A percentile compares a stretch with the other conserved stretches of the same genome.
These are phyloP conservation scores for Drosophila sordidapex DNA, from an alignment of 2,888 invertebrate species.

Conservation along the genomic window DNA sequence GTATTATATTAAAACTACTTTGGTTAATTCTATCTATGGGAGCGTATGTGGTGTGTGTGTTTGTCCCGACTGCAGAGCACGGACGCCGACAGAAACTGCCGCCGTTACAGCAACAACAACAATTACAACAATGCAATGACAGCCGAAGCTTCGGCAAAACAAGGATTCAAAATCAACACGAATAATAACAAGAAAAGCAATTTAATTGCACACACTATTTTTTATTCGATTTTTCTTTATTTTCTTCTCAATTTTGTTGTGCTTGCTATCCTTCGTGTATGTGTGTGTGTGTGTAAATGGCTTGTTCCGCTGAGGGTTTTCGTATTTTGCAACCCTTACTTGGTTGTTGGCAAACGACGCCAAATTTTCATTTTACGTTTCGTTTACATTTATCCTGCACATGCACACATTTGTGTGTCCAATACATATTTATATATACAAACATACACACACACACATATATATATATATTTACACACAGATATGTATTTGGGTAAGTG, in stretches of 20 bases:
- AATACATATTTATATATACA: not conserved
- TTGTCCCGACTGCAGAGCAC: constrained; percentile 42
- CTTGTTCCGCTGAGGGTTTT: constrained; percentile 20
- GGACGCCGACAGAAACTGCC: constrained; percentile 32
- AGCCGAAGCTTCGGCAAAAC: constrained; percentile 19
- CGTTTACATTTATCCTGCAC: constrained; percentile 33
- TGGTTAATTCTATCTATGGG: constrained; percentile 54
- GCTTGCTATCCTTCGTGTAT: constrained; percentile 52
- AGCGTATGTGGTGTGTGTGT: constrained; percentile 6
- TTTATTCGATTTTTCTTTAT: constrained; percentile 12
- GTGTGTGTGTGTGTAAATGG: constrained; percentile 29
- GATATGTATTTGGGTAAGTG: not conserved
- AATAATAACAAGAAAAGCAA: constrained; percentile 19
- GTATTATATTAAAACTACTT: constrained; percentile 65
- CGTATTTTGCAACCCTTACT: constrained; percentile 41
- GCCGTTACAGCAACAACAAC: constrained; percentile 18
- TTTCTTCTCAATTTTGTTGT: constrained; percentile 42
- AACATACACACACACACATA: too few relatives aligned
- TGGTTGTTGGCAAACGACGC: constrained; percentile 28
- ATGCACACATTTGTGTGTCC: not conserved
- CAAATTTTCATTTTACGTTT: constrained; percentile 10
- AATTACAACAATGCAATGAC: constrained; percentile 10
- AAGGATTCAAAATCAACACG: constrained; percentile 18
- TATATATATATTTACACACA: not conserved
- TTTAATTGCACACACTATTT: constrained; percentile 23